phyloP scores from a whole-genome alignment of 2,888 invertebrate genomes.

The Morpho deidamia region DNA sequence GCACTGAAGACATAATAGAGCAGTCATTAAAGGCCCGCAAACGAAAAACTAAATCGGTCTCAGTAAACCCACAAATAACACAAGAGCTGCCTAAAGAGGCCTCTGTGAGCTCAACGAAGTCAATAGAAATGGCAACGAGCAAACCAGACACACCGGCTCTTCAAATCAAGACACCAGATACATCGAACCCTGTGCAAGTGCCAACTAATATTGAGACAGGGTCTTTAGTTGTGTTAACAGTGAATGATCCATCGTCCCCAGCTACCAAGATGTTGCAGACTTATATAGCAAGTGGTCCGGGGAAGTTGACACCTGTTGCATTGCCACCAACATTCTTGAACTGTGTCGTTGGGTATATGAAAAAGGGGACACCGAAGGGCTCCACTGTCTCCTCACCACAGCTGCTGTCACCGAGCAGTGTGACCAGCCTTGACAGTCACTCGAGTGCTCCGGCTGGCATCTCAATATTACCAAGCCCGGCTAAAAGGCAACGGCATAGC shows the following conservation, averaged over 20 bases:
- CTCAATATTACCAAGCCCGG: constrained; percentile 40
- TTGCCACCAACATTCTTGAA: constrained; percentile 52
- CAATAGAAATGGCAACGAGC: constrained; percentile 13
- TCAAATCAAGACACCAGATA: constrained; percentile 25
- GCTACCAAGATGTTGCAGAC: constrained; percentile 67
- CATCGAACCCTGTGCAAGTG: constrained; percentile 30
- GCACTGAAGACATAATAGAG: constrained; percentile 45
- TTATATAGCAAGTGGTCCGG: constrained; percentile 55
- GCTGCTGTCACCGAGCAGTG: constrained; percentile 57
- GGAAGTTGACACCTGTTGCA: constrained; percentile 53
- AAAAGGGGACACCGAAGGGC: constrained; percentile 49
- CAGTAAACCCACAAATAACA: constrained; percentile 1
- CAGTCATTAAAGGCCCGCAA: constrained; percentile 30
- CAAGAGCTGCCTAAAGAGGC: neutral
- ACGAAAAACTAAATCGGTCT: constrained; percentile 12
- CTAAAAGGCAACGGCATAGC: constrained; percentile 47
- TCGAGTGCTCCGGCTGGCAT: constrained; percentile 40
- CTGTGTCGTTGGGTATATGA: constrained; percentile 63
- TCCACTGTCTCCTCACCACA: constrained; percentile 66
- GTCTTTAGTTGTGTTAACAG: constrained; percentile 61
- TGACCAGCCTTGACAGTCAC: constrained; percentile 41
- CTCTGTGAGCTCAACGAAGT: neutral
- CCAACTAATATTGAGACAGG: constrained; percentile 59
- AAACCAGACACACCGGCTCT: constrained; percentile 17
- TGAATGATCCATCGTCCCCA: constrained; percentile 59